phyloP scores from a whole-genome alignment of 2,113 vertebrate genomes.

The Gambusia holbrooki region DNA sequence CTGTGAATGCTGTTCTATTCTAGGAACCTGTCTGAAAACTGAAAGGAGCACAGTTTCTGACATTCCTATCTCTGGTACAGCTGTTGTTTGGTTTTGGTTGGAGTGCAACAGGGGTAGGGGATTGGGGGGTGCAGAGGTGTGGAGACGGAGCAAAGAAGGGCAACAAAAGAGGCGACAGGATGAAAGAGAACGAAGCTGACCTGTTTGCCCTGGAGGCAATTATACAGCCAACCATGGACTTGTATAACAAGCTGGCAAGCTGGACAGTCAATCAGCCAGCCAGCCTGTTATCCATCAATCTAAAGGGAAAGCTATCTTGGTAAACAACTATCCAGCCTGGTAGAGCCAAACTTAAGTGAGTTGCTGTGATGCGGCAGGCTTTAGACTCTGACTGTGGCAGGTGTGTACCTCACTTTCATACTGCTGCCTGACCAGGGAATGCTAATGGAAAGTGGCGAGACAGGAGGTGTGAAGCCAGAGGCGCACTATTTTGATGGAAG shows the following conservation, averaged over 20 bases:
- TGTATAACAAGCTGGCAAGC: slow-evolving; percentile 44
- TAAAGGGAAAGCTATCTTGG: slow-evolving; percentile 11
- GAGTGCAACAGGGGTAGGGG: slow-evolving; percentile 1
- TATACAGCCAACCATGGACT: slow-evolving; percentile 24
- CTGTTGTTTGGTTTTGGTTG: slow-evolving; percentile 50
- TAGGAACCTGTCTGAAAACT: slow-evolving; percentile 70
- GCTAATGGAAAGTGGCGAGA: slow-evolving; percentile 59
- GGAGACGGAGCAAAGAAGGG: background rate
- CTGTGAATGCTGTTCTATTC: slow-evolving; percentile 69
- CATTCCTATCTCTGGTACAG: slow-evolving; percentile 62
- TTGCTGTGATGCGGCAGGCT: slow-evolving; percentile 29
- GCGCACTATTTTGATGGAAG: slow-evolving; percentile 29
- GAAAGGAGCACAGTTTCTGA: slow-evolving; percentile 62
- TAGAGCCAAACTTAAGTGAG: slow-evolving; percentile 18
- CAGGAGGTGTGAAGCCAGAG: slow-evolving; percentile 53
- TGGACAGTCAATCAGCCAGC: slow-evolving; percentile 19
- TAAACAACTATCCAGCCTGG: slow-evolving; percentile 22
- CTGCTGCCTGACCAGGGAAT: slow-evolving; percentile 36
- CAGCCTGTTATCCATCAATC: slow-evolving; percentile 40
- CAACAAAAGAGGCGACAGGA: slow-evolving; percentile 21
- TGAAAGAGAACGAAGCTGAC: slow-evolving; percentile 24
- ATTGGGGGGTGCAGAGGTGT: background rate
- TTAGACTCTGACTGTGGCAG: slow-evolving; percentile 44
- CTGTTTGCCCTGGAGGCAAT: slow-evolving; percentile 26
- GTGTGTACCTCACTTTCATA: slow-evolving; percentile 57